Base-by-base conservation (phyloP, 1,140 invertebrate genomes). In the Stratiolaelaps scimitus region DNA sequence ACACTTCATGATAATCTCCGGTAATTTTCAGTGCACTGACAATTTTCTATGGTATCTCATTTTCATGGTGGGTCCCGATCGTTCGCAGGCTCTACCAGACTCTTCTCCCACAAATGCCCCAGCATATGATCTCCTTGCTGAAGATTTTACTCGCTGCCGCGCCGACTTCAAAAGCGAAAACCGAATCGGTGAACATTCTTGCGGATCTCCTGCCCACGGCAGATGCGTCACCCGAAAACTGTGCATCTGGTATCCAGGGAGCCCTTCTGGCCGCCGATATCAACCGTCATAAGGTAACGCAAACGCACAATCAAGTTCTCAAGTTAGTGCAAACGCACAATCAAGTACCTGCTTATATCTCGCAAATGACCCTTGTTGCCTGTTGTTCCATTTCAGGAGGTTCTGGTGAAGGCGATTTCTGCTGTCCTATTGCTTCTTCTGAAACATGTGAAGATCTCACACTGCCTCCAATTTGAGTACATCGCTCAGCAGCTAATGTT, bases 401-500 rank as follows among this genome's bases (percentile, higher is more conserved):
- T 98, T 45, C 92, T 98, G 69, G 92, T 98, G 0, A 98, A 99
- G 80, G 88, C 93, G 13, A 89, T 98, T 0, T 96, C 93, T 44
- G 92, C 87, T 2, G 90, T 97, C 67, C 79, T 98, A 47, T 76
- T 98, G 60, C 77, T 98, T 10, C 80, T 98, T 43, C 78, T 98
- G 48, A 99, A 99, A 76, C 94, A 98, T 78, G 93, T 98, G 70
- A 98, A 98, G 80, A 79, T 98, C n/a, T 98, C 97, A 79, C 95
- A 99, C 76, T 82, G 98, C 15, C 98, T 98, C 77, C 91, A 98
- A 78, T 99, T 98, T 80, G 96, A 99, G 78, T 98, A 95, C 74
- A 93, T 98, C 84, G 92, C 91, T 1, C 94, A 98, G 76, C 94
- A 98, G 79, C 80, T 98, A 64, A 93, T 98, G 15, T 97, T 98